These are phyloP conservation scores for Phyllotreta striolata DNA, from an alignment of 2,888 invertebrate genomes.

Conservation along the genomic window DNA sequence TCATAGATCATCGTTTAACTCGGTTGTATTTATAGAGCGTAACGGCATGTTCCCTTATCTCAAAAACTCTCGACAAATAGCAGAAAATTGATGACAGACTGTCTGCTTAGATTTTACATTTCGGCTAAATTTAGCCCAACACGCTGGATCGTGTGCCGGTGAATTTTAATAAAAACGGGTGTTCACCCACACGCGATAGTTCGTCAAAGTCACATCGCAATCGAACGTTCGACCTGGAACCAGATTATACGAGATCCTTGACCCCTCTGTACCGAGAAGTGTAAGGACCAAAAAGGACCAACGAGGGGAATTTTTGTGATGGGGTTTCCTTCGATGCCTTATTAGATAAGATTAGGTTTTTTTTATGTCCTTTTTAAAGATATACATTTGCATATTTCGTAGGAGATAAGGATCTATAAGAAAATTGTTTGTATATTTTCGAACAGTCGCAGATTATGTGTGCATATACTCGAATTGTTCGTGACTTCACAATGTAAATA, in stretches of 20 bases:
- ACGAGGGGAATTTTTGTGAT: background rate
- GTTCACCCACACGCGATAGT: slow-evolving; percentile 1
- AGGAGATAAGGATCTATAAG: no score
- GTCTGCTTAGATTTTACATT: slow-evolving; percentile 7
- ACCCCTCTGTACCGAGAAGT: slow-evolving; percentile 10
- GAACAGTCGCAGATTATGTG: no score
- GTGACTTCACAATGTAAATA: no score
- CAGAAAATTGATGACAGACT: background rate
- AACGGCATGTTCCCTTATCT: no score
- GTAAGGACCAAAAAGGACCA: background rate
- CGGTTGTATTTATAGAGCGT: no score
- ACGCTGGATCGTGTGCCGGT: background rate
- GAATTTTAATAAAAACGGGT: slow-evolving; percentile 1
- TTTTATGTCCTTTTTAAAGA: no score
- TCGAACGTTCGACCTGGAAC: slow-evolving; percentile 1
- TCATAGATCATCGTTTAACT: no score
- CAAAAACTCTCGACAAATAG: slow-evolving; percentile 1
- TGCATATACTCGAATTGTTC: no score
- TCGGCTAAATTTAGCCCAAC: slow-evolving; percentile 15
- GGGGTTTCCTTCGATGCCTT: no score
- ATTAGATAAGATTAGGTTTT: no score
- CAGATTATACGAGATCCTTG: slow-evolving; percentile 2
- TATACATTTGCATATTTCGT: no score
- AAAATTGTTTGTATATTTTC: no score
- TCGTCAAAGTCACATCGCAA: slow-evolving; percentile 3